Evolutionary conservation across 2,797 vertebrate species (phyloP), one percentile per base, ranked within the genome.

Genomic region (Apogon hyalosoma): DNA sequence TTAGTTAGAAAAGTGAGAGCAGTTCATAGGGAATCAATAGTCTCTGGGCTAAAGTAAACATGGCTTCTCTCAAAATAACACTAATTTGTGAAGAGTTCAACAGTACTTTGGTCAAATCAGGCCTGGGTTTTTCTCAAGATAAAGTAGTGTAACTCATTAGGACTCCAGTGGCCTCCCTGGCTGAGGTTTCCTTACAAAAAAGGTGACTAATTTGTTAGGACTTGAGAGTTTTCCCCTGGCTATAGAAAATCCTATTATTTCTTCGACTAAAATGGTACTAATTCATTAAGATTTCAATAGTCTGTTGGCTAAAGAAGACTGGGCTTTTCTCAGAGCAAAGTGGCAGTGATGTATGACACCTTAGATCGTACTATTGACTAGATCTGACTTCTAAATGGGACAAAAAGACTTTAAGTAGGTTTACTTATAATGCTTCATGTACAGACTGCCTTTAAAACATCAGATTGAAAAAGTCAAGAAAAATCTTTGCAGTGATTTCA

Each of bases 81-180:
- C 64, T 75, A 39, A 81, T 82, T 81, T 83, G 43, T 68, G 57
- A 68, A 15, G 43, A 60, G 58, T 69, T 68, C 51, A 71, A 56
- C 43, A 43, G 57, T 60, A 64, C 51, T 48, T 55, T 62, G 66
- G 64, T 77, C 55, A 54, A 73, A 67, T 69, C 56, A 62, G 16
- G 56, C 79, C 54, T 47, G 16, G 13, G 73, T 38, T 80, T 48
- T 60, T 71, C 54, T 69, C 38, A 51, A 80, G 77, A 76, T 85
- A 73, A 85, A 84, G 70, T 42, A 62, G 39, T 80, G 47, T 68
- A 75, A 50, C 65, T 81, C 79, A 84, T 86, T 79, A 81, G 46
- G 61, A 78, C 48, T 68, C 76, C 58, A 75, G 67, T 68, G 63
- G 59, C 67, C 62, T 2, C 75, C 33, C 58, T 75, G 62, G 69